Evolutionary conservation across 2,888 invertebrate species (phyloP).

Genomic region (Plebejus argus): DNA sequence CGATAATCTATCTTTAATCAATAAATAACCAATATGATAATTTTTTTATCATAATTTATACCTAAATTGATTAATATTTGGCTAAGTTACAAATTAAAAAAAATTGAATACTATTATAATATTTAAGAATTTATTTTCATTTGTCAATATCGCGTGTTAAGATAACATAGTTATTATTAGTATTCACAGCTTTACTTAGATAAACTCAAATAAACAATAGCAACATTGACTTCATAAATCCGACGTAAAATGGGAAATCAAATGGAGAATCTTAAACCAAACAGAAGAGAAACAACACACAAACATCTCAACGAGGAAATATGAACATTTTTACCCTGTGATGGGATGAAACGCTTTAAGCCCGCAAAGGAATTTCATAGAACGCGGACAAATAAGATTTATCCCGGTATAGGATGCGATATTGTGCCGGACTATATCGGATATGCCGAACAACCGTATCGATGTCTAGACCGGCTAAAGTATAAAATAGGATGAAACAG

Average conservation of each 20-base stretch:
- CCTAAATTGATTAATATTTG: too few relatives aligned
- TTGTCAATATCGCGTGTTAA: background rate
- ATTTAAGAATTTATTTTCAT: too few relatives aligned
- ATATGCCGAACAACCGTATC: conserved; percentile 6
- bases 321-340: conserved; percentile 27
- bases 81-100: too few relatives aligned
- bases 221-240: background rate
- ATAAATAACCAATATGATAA: too few relatives aligned
- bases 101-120: too few relatives aligned
- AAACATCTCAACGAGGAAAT: background rate
- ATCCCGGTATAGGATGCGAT: conserved; percentile 29
- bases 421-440: conserved; percentile 26
- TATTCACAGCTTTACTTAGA: background rate
- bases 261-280: background rate
- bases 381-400: conserved; percentile 34
- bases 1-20: too few relatives aligned
- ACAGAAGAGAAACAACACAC: conserved; percentile 7
- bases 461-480: conserved; percentile 10
- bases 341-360: conserved; percentile 28
- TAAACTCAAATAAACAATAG: background rate
- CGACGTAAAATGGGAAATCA: background rate
- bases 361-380: conserved; percentile 32
- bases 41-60: too few relatives aligned
- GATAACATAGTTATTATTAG: background rate
- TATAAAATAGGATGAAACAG: background rate